phyloP scores from a whole-genome alignment of 2,113 vertebrate genomes.

The Ictidomys tridecemlineatus region DNA sequence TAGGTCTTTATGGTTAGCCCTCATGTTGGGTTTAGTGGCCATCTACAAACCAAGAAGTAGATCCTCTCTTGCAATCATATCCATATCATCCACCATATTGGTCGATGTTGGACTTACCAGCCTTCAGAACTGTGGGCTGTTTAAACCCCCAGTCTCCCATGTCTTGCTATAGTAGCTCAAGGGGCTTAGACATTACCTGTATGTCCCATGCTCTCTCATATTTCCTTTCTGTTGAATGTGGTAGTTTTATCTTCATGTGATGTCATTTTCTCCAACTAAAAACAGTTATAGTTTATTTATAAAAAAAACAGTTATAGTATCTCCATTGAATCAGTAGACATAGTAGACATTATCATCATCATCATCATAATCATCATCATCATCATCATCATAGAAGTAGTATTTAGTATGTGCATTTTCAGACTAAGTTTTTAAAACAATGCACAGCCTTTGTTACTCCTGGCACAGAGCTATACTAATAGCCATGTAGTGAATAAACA shows the following conservation, averaged over 20 bases:
- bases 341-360: too few relatives aligned
- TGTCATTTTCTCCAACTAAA: accelerated
- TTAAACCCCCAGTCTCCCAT: neutral
- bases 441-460: neutral
- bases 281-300: neutral
- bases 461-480: neutral
- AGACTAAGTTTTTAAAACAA: neutral
- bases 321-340: neutral
- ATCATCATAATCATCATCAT: too few relatives aligned
- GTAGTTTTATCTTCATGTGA: neutral
- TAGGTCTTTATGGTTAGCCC: neutral
- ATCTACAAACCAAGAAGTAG: neutral
- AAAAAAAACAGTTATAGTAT: neutral
- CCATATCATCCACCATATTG: neutral
- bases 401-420: neutral
- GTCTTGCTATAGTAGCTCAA: neutral
- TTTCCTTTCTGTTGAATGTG: neutral
- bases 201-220: accelerated
- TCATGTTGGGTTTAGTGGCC: neutral
- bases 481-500: neutral
- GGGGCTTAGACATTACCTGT: accelerated
- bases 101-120: neutral
- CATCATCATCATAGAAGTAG: neutral
- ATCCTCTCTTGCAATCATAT: neutral
- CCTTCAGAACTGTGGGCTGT: neutral